Base-by-base conservation (phyloP, 2,888 invertebrate genomes). In the Tetragonisca angustula region DNA sequence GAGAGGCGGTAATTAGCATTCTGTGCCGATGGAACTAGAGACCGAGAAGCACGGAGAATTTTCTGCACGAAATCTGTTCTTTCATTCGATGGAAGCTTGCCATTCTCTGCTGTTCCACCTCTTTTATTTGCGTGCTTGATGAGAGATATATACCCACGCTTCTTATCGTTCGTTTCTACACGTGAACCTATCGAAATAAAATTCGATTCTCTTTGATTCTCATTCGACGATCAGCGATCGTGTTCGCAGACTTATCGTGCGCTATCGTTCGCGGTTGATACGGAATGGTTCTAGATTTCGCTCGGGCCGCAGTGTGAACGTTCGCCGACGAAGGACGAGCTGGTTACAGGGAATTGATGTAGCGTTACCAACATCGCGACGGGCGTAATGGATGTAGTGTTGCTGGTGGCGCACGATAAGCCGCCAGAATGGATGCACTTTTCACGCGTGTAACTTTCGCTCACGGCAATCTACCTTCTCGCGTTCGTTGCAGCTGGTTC, bases 361-460 rank as follows among this genome's bases (percentile, higher is more conserved):
- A 81, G 83, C 83, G 83, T 81, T 83, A 81, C 83, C 81, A 83
- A 83, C 83, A 72, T 76, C 83, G 67, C 76, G 83, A 83, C 83
- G 76, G 43, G 49, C 32, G 72, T 81, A 83, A 83, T 83, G 83
- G 62, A 83, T 83, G 83, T 83, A 76, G 81, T 81, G 83, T 81
- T 83, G 83, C 76, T 81, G 81, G 81, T 83, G 81, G 82, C 71
- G 71, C 67, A 50, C 83, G 83, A 83, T 83, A 83, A 83, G 83
- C 83, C 72, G 71, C 61, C 71, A 81, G 82, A 81, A 83, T 83
- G 83, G 76, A 83, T 83, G 83, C 83, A 83, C 83, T 83, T 83
- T 83, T 83, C 83, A 83, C 83, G 82, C 83, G 64, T 83, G 83
- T 83, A 83, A 54, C 78, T 68, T 83, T 79, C 78, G 74, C 78